Evolutionary conservation across 1,140 invertebrate genomes (phyloP), one percentile per base, ranked within the genome.

Genomic region (Plodia interpunctella): DNA sequence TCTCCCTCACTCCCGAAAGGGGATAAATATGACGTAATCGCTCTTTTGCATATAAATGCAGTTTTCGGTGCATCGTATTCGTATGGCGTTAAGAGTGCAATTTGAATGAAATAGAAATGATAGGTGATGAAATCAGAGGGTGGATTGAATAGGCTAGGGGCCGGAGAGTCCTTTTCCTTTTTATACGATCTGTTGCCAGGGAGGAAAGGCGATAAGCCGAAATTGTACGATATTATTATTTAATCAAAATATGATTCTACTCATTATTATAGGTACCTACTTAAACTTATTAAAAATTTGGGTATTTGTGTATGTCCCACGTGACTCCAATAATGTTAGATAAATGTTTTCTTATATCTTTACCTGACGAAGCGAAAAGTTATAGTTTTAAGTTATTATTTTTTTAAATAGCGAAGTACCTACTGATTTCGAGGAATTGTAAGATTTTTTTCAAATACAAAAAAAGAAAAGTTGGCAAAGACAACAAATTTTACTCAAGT

Each of bases 21-120:
- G 61, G 55, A 56, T 58, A 58, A 58, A 63, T 58, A 63, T 63
- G 61, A 58, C 61, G 57, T 58, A 58, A 62, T 57, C 28, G 51
- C 13, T n/a, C 19, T 35, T 52, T 35, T 60, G 59, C 35, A 54
- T 62, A 51, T 32, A 50, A 32, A 57, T 57, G 56, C 57, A 59
- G 18, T 35, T 28, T 54, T n/a, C 2, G 17, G n/a, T 28, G 25
- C 30, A 20, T 30, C 44, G 52, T 63, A 58, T 58, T 11, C 0
- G 17, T 44, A 58, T 32, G 5, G 5, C 0, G 18, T 50, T 52
- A 57, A 28, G 50, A 50, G 50, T 44, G 13, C 51, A 44, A 30
- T 52, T 55, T 25, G 35, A 35, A 20, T 20, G 55, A 15, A 30
- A 9, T 15, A 15, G 38, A 44, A 44, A 44, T 44, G 13, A 44